Evolutionary conservation across 1,140 invertebrate genomes (phyloP).

Genomic region (Micrasema longulum): DNA sequence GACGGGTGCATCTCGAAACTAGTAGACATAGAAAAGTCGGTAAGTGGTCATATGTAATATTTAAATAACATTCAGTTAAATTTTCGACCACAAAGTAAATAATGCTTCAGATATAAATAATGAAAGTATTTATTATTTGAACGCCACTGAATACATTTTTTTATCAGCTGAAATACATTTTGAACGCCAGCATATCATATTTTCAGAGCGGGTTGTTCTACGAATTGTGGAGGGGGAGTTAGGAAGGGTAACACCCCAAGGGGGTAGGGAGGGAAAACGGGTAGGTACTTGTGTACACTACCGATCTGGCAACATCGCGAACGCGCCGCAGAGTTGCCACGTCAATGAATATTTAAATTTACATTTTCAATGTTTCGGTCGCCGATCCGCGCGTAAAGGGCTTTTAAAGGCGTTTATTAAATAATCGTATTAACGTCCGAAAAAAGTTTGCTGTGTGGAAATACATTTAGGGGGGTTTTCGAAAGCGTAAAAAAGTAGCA

Average conservation of each 20-base stretch:
- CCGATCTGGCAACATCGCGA: not conserved
- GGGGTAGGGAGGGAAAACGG: not conserved
- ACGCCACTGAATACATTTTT: not conserved
- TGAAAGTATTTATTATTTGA: no score
- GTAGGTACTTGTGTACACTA: not conserved
- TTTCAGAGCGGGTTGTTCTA: not conserved
- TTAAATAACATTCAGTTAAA: not conserved
- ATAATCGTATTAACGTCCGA: constrained; percentile 21
- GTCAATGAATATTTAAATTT: constrained; percentile 32
- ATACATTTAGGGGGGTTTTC: no score
- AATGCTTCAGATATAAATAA: no score
- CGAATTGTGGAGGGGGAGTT: not conserved
- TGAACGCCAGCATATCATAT: not conserved
- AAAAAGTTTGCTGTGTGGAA: no score
- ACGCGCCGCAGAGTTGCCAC: constrained; percentile 19
- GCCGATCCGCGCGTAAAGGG: constrained; percentile 3
- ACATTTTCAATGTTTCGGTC: constrained; percentile 30
- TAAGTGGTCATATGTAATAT: no score
- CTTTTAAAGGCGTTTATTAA: constrained; percentile 27
- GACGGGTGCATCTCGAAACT: no score
- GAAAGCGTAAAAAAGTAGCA: no score
- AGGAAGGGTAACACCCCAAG: not conserved
- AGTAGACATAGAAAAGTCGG: not conserved
- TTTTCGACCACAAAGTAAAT: not conserved
- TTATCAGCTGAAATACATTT: not conserved